Conservation (phyloP, 2,113 vertebrate genomes). For the Phylloscopus whistleri region DNA sequence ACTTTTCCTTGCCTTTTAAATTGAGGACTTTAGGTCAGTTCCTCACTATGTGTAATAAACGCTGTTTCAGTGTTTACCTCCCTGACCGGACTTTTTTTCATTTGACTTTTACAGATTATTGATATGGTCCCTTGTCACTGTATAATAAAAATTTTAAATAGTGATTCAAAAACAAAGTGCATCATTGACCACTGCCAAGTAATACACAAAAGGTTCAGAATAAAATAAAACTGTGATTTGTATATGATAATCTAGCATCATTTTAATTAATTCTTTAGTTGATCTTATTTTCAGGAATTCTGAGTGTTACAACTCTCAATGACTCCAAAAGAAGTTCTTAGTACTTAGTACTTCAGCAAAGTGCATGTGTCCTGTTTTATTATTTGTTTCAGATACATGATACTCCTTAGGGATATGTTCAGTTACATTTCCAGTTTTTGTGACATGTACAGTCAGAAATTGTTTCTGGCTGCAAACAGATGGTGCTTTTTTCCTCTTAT, state of each 20-base stretch:
- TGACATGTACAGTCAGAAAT: constrained; percentile 24
- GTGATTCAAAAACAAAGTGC: background rate
- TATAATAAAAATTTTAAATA: background rate
- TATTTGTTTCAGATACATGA: background rate
- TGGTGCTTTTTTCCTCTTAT: background rate
- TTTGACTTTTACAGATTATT: background rate
- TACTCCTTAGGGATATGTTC: background rate
- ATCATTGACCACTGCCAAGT: background rate
- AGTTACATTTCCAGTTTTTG: background rate
- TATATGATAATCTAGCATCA: background rate
- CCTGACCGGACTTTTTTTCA: background rate
- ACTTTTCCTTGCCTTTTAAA: background rate
- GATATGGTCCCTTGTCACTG: background rate
- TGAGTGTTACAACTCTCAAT: background rate
- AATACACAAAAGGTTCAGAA: background rate
- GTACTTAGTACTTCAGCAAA: background rate
- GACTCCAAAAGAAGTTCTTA: background rate
- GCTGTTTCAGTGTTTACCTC: background rate
- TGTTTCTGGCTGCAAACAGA: constrained; percentile 49
- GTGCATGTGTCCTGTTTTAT: background rate
- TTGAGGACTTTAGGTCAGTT: background rate
- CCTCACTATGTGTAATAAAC: background rate
- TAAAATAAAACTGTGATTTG: background rate
- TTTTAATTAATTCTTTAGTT: background rate
- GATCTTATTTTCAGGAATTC: background rate